Base-by-base conservation (phyloP, 2,888 invertebrate species). In the Diplolepis rosae region DNA sequence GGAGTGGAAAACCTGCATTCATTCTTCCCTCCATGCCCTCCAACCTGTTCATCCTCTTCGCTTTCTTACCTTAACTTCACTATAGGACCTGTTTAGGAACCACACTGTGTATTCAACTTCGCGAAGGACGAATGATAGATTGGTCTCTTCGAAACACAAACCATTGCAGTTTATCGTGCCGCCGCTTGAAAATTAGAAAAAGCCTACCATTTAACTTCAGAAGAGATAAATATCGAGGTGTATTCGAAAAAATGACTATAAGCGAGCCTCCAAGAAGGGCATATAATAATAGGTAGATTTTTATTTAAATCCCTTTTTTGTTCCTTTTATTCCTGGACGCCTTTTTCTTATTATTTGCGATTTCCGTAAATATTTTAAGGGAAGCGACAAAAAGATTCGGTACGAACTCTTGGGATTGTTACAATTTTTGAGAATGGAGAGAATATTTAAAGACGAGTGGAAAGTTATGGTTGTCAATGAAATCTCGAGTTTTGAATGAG, bases 61-160 rank as follows among this genome's bases (percentile, higher is more conserved):
- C 61, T 61, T 61, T 52, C 52, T 52, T 13, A 28, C 52, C 13
- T 52, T n/a, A 3, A n/a, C 39, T 39, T 22, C 39, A 24, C 27
- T 39, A 61, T 61, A 61, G 61, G 61, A 61, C 61, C 61, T 61
- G 61, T 35, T 61, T 27, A 39, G 6, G 61, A 24, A 39, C 9
- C 61, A 22, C 39, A 24, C 24, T 61, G 39, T 61, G 39, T 61
- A 61, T 39, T 39, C 24, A 61, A 61, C 45, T 35, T 39, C 61
- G 61, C 61, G 61, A 35, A 61, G 35, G 35, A 27, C 35, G 39
- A 27, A 35, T 61, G 61, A 61, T 61, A 61, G 61, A 61, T 61
- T 61, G 35, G 61, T 24, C 39, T 15, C 18, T 45, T 22, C 22
- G 32, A 32, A 56, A 32, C 9, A 18, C n/a, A 22, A 56, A 61